Evolutionary conservation across 2,113 vertebrate genomes (phyloP).

Genomic region (Himantopus leucocephalus): DNA sequence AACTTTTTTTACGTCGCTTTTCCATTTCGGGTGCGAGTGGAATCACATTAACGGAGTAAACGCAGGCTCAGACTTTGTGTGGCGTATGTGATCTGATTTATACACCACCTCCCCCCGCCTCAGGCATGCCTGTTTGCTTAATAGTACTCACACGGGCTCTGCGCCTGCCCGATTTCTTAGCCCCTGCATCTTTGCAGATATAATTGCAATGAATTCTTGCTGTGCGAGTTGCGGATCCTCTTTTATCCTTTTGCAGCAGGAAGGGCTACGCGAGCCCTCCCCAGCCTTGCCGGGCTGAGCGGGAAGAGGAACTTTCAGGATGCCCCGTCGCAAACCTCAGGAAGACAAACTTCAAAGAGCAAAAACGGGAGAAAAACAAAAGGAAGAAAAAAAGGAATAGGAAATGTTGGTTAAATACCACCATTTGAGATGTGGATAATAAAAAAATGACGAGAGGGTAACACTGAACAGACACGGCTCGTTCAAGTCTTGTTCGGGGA

Average conservation of each 20-base stretch:
- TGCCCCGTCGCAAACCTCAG: neutral
- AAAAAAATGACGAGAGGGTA: neutral
- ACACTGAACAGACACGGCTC: accelerated
- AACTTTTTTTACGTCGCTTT: neutral
- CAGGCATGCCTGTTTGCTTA: neutral
- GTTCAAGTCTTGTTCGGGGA: neutral
- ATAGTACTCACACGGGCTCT: neutral
- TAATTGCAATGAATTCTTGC: neutral
- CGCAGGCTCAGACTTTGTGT: neutral
- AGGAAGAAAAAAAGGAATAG: neutral
- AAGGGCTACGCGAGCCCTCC: neutral
- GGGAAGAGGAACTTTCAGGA: neutral
- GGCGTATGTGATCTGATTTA: neutral
- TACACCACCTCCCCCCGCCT: neutral
- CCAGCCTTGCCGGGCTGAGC: neutral
- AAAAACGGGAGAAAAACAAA: neutral
- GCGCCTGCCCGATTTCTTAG: neutral
- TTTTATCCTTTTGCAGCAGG: neutral
- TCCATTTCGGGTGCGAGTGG: neutral
- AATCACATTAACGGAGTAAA: neutral
- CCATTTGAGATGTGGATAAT: neutral
- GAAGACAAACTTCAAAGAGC: neutral
- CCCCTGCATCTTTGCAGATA: neutral
- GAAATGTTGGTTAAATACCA: neutral
- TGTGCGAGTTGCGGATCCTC: neutral